Base-by-base conservation (phyloP, 2,113 vertebrate species). In the Barbus barbus region DNA sequence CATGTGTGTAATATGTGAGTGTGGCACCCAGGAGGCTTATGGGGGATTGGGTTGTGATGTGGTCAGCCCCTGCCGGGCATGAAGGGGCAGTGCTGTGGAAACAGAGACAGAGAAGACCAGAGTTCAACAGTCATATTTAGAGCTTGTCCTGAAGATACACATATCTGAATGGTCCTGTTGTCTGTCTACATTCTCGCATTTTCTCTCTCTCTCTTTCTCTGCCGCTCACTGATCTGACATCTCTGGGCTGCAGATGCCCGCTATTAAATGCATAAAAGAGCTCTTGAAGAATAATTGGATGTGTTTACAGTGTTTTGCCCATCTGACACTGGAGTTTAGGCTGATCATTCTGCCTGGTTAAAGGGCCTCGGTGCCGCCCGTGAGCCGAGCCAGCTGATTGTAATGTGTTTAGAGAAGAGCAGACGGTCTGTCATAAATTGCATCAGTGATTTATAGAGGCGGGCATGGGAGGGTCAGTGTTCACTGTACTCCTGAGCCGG, bases 41-140 rank as follows among this genome's bases (percentile, higher is more conserved):
- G 51, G 83, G 56, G 63, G 53, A 46, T 78, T 13, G 75, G 26
- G 14, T 83, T 65, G 22, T 72, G 80, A 83, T 71, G 79, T 84
- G 38, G 58, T 86, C 75, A 51, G 24, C 58, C 46, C 46, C 41
- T 75, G 75, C 46, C 74, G 48, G 61, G 51, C 41, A 84, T 74
- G 56, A 58, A 71, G 60, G 73, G 16, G n/a, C 63, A 71, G 58
- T 20, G 78, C 81, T 81, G 74, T 74, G 38, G 86, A 83, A 72
- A 78, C 28, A 1, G 41, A 73, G 28, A 58, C 6, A 5, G 74
- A 61, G 18, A 51, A 36, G 71, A 38, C 56, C 81, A 84, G 78
- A 85, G 88, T 82, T 87, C 88, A 84, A 69, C 53, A 82, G 61
- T 67, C 71, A 63, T 72, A 77, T 83, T 88, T 80, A 73, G 9